phyloP scores from a whole-genome alignment of 92 coral and sea anemone genomes.

The Parazoanthus darwini region DNA sequence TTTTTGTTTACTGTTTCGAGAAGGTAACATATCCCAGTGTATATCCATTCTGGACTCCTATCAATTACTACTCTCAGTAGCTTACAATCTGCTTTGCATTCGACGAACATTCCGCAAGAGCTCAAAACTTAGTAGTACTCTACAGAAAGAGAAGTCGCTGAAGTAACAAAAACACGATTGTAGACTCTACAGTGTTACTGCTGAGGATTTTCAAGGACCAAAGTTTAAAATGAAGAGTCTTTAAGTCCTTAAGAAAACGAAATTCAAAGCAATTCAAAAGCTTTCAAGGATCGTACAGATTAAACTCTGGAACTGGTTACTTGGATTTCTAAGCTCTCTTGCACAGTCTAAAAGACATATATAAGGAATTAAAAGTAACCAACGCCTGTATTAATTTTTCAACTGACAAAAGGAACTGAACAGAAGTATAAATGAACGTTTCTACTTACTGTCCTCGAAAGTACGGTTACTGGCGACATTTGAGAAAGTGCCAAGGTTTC shows the following conservation, averaged over 20 bases:
- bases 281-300: background rate
- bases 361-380: background rate
- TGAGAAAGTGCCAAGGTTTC: slow-evolving; percentile 5
- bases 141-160: too few species aligned
- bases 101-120: too few species aligned
- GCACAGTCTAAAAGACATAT: background rate
- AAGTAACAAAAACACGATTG: background rate
- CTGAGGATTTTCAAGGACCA: background rate
- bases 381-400: too few species aligned
- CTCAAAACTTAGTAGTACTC: too few species aligned
- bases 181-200: background rate
- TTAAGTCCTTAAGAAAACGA: background rate
- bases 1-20: too few species aligned
- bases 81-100: too few species aligned
- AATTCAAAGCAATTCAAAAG: background rate
- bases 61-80: too few species aligned
- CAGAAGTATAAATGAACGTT: too few species aligned
- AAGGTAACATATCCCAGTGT: too few species aligned
- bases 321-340: background rate
- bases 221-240: background rate
- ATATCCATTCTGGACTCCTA: too few species aligned
- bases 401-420: too few species aligned
- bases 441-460: slow-evolving; percentile 20
- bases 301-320: background rate
- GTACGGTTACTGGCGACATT: background rate